Conservation (phyloP, 1,140 invertebrate genomes). For the Orchestia grillus region DNA sequence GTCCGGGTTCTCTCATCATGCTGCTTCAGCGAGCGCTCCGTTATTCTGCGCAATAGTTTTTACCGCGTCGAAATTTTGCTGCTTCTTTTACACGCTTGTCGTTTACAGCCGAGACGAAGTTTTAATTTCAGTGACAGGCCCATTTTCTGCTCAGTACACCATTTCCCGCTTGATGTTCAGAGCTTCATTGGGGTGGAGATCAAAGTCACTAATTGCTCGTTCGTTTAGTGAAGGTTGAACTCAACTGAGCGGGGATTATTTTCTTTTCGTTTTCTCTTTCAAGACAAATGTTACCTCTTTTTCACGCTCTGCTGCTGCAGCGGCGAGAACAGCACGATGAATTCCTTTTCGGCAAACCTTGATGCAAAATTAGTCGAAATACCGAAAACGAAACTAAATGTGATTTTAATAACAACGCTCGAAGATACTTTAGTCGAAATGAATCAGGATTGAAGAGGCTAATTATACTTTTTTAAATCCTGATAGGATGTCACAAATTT, state of each 20-base stretch:
- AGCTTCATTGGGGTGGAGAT: neutral
- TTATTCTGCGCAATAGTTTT: neutral
- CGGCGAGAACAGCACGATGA: neutral
- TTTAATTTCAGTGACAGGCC: neutral
- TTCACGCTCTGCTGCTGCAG: neutral
- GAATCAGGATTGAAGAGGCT: neutral
- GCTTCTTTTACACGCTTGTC: neutral
- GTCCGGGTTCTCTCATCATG: no score
- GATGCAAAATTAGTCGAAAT: neutral
- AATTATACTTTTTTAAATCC: neutral
- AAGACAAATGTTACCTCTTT: neutral
- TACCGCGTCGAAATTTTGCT: neutral
- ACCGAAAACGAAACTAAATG: neutral
- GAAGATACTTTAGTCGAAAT: neutral
- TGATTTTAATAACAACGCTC: neutral
- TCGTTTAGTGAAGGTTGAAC: neutral
- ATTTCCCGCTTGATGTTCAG: neutral
- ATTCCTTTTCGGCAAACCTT: neutral
- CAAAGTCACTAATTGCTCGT: neutral
- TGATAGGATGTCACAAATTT: no score
- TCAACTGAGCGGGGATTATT: neutral
- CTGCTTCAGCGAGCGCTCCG: neutral
- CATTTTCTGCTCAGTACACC: neutral
- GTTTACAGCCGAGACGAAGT: neutral
- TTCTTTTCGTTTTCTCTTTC: neutral